Evolutionary conservation across 2,888 invertebrate genomes (phyloP).

Genomic region (Cerastoderma edule): DNA sequence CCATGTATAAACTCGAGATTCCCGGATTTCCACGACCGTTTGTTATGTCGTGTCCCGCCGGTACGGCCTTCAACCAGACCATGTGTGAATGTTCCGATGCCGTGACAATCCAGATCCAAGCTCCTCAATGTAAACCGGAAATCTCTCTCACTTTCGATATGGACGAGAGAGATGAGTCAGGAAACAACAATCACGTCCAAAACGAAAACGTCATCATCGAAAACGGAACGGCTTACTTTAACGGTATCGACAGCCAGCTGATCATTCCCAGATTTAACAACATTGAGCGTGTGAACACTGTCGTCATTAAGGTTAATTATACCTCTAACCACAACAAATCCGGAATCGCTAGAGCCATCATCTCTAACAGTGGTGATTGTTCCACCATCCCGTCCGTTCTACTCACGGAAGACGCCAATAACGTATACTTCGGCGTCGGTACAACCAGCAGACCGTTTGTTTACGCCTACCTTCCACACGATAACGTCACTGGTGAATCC

Average conservation of each 20-base stretch:
- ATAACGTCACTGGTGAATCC: not conserved
- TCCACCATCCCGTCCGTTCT: conserved; percentile 65
- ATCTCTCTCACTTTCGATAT: too few relatives aligned
- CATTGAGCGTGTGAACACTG: conserved; percentile 62
- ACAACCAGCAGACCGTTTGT: conserved; percentile 26
- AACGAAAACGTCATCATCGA: conserved; percentile 66
- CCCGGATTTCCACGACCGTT: too few relatives aligned
- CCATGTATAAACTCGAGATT: conserved; percentile 62
- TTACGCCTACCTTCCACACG: conserved; percentile 3
- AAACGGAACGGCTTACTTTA: conserved; percentile 66
- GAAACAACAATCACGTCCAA: conserved; percentile 47
- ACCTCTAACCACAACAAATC: conserved; percentile 32
- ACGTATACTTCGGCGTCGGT: conserved; percentile 60
- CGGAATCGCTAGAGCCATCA: conserved; percentile 59
- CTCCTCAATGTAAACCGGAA: conserved; percentile 9
- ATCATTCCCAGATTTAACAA: conserved; percentile 72
- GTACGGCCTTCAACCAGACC: conserved; percentile 58
- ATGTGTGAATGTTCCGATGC: too few relatives aligned
- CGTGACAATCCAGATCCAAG: too few relatives aligned
- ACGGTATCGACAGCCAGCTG: conserved; percentile 67
- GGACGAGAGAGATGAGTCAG: conserved; percentile 61
- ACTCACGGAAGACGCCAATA: conserved; percentile 56
- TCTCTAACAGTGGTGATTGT: conserved; percentile 73
- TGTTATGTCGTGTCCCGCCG: conserved; percentile 69
- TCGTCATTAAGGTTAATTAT: conserved; percentile 69